Evolutionary conservation across 2,113 vertebrate species (phyloP).

Genomic region (Eolophus roseicapilla): DNA sequence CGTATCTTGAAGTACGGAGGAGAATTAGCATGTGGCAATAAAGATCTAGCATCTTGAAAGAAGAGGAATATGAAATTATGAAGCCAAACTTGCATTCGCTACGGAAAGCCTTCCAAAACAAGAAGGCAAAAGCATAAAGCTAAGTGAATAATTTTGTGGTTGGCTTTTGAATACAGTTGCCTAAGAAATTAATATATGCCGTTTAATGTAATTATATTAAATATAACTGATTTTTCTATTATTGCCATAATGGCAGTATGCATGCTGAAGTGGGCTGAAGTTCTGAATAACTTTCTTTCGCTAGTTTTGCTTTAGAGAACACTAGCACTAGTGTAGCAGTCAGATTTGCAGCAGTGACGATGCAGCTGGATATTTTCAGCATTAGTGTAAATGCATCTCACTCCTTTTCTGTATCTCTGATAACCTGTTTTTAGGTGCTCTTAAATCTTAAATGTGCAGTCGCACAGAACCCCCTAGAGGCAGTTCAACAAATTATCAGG

Average conservation of each 20-base stretch:
- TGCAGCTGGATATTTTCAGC: neutral
- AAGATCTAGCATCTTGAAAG: neutral
- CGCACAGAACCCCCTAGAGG: slow-evolving; percentile 54
- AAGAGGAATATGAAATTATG: neutral
- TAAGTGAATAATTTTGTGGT: neutral
- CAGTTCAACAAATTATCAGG: neutral
- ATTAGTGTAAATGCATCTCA: neutral
- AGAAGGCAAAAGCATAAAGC: neutral
- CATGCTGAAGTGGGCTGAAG: neutral
- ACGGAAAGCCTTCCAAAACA: neutral
- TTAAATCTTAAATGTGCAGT: neutral
- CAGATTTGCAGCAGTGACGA: neutral
- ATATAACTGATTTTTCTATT: neutral
- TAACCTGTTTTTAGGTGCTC: neutral
- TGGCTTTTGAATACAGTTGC: neutral
- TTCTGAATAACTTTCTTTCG: neutral
- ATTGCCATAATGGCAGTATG: neutral
- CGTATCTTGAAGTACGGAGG: neutral
- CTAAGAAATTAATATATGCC: neutral
- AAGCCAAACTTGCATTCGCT: neutral
- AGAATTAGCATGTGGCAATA: neutral
- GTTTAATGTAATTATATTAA: neutral
- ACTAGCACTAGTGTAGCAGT: neutral
- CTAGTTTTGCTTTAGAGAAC: neutral
- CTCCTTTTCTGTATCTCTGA: neutral